Evolutionary conservation across 2,797 vertebrate species (phyloP).

Genomic region (Natrix natrix): DNA sequence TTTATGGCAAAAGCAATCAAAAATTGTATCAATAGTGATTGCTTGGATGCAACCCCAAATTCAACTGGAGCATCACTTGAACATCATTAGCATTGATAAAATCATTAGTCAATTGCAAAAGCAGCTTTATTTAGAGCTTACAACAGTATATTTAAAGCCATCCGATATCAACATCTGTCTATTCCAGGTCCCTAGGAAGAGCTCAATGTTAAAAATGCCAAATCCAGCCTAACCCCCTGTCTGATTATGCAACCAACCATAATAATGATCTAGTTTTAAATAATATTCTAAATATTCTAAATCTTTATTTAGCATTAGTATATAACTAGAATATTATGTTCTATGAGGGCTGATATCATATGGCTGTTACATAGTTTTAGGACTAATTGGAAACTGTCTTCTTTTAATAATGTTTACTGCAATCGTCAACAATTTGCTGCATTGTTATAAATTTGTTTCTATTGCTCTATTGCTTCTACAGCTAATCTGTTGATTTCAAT

Average conservation of each 20-base stretch:
- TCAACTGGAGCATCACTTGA: not conserved
- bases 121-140: not conserved
- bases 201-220: not conserved
- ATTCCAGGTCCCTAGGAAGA: not conserved
- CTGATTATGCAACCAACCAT: not conserved
- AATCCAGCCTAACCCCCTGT: not conserved
- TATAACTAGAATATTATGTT: slow-evolving; percentile 34
- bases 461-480: no score
- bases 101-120: not conserved
- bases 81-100: not conserved
- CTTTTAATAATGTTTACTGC: slow-evolving; percentile 46
- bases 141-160: not conserved
- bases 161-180: not conserved
- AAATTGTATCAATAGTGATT: not conserved
- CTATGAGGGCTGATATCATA: slow-evolving; percentile 39
- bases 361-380: slow-evolving; percentile 12
- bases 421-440: slow-evolving; percentile 15
- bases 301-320: slow-evolving; percentile 33
- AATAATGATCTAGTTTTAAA: slow-evolving; percentile 40
- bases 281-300: not conserved
- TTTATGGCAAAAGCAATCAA: not conserved
- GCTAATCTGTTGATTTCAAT: not conserved
- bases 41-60: not conserved
- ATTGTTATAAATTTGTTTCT: not conserved
- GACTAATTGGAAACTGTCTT: slow-evolving; percentile 21